Percentiles rank a stretch among this genome's conserved stretches.
Evolutionary conservation across 2,113 vertebrate species (phyloP).

Genomic region (Pelecanoides urinatrix): DNA sequence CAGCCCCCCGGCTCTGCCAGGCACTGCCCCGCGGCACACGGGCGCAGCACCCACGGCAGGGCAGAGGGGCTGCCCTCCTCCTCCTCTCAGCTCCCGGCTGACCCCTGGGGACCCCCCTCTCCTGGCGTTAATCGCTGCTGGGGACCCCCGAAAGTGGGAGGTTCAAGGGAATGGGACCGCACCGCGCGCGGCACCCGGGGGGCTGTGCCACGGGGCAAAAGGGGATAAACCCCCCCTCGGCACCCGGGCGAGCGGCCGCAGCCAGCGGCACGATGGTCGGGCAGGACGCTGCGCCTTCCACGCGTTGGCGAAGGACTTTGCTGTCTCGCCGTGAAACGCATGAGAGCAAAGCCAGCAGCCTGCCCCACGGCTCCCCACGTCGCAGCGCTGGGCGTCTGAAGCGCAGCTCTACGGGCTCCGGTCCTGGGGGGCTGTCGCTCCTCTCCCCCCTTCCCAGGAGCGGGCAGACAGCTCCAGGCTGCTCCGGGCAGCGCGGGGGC

Average conservation of each 20-base stretch:
- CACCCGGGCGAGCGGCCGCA: accelerated
- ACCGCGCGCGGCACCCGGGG: not conserved
- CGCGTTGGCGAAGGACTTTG: not conserved
- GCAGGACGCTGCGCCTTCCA: not conserved
- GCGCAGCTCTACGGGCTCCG: not conserved
- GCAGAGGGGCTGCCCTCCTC: not conserved
- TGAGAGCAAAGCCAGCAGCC: not conserved
- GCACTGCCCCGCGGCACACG: accelerated
- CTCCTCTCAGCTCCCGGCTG: not conserved
- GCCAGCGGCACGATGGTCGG: not conserved
- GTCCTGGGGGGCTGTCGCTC: not conserved
- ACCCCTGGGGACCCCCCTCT: not conserved
- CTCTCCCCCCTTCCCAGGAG: not conserved
- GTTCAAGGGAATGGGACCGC: not conserved
- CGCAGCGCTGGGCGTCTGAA: not conserved
- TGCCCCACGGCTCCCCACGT: not conserved
- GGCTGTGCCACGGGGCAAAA: not conserved
- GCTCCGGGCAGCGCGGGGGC: not conserved
- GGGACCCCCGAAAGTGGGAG: not conserved
- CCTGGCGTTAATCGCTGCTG: not conserved
- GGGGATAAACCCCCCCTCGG: not conserved
- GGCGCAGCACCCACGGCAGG: not conserved
- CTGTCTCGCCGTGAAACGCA: not conserved
- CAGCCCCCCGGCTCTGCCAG: not conserved
- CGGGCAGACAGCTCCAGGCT: not conserved